Percentiles rank a stretch among this genome's conserved stretches.
phyloP scores from a whole-genome alignment of 2,113 vertebrate genomes.

The Anoplopoma fimbria region DNA sequence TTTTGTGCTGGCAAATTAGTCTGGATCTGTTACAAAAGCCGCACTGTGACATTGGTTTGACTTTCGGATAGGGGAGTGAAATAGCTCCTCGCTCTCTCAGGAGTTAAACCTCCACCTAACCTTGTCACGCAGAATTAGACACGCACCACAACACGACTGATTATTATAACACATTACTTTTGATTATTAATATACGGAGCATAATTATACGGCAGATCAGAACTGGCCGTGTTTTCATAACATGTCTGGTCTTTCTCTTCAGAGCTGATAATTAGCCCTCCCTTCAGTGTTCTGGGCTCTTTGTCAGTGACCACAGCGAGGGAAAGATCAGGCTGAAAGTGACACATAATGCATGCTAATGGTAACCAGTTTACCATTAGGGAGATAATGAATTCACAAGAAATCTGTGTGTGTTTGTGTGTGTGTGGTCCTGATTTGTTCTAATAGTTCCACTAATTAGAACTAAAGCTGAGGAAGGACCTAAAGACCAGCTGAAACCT shows the following conservation, averaged over 20 bases:
- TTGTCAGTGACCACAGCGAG: background rate
- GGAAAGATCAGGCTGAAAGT: slow-evolving; percentile 17
- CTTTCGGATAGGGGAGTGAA: slow-evolving; percentile 15
- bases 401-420: background rate
- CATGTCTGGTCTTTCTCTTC: slow-evolving; percentile 30
- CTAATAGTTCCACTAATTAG: too few species aligned
- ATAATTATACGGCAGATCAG: slow-evolving; percentile 41
- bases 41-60: slow-evolving; percentile 52
- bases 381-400: slow-evolving; percentile 1
- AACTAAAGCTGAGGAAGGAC: too few species aligned
- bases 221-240: slow-evolving; percentile 37
- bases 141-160: slow-evolving; percentile 20
- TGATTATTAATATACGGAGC: slow-evolving; percentile 26
- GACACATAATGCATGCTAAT: slow-evolving; percentile 32
- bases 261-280: slow-evolving; percentile 37
- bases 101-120: too few species aligned
- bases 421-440: background rate
- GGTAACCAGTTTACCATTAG: background rate
- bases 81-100: background rate
- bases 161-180: slow-evolving; percentile 20
- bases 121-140: slow-evolving; percentile 25
- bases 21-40: slow-evolving; percentile 27
- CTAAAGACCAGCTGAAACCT: too few species aligned
- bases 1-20: slow-evolving; percentile 27
- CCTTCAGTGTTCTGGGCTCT: background rate